Base-by-base conservation (phyloP, 2,113 vertebrate genomes). In the Nothocercus nigrocapillus region DNA sequence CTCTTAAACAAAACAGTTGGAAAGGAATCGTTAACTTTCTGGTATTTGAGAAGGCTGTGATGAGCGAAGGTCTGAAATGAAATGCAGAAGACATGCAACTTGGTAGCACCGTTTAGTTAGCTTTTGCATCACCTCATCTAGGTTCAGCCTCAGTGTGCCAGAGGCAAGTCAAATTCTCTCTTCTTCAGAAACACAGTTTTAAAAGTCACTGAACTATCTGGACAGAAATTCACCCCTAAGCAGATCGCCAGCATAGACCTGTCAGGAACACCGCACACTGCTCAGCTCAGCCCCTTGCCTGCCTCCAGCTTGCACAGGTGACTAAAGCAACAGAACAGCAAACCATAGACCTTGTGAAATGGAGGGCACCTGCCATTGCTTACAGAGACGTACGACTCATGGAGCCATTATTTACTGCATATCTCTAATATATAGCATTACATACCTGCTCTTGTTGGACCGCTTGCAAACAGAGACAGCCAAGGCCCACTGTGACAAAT, bases 301-400 rank as follows among this genome's bases (percentile, higher is more conserved):
- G 24, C 36, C 49, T 74, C 78, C 59, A 56, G n/a, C 87, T 70
- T 89, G 54, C 40, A 42, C 49, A 58, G n/a, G 8, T 47, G 19
- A 32, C 59, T 81, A 67, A 86, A 95, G 21, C 49, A 85, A 56
- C 21, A 80, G 51, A 88, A 89, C 82, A 45, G 4, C 45, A 80
- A 91, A 81, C 7, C 20, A 32, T 24, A 77, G 86, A 28, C 66
- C 75, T 96, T 11, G 5, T 82, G 69, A 91, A 82, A 76, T 30
- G 61, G 73, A 66, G 30, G 38, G 49, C 18, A 51, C 44, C 64
- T 54, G 45, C 58, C 28, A 9, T 24, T 76, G 82, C 78, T 95
- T 83, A 73, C 58, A 92, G 86, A 3, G 3, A 95, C 38, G n/a
- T 6, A 16, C 10, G 12, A 42, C 61, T 95, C 92, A 90, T 94